Base-by-base conservation (phyloP, 1,140 invertebrate species). In the Dreissena rostriformis region DNA sequence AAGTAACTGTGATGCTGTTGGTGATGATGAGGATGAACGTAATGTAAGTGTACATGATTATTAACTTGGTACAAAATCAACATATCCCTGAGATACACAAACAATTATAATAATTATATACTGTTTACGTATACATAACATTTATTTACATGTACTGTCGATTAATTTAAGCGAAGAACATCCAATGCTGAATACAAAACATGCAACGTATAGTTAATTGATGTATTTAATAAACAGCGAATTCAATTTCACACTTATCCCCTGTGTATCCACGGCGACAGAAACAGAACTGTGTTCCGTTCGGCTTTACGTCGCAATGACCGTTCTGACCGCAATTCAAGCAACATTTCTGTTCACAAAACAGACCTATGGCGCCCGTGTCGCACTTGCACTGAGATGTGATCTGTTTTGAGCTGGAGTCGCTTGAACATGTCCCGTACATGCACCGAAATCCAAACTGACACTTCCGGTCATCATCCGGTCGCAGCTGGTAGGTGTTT, bases 261-360 rank as follows among this genome's bases (percentile, higher is more conserved):
- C 77, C 77, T 15, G 29, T 61, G 71, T 57, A 80, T n/a, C 77
- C 77, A 53, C 29, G 29, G 14, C 77, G 52, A 49, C 77, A 80
- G 10, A 28, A n/a, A 55, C 77, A 80, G 53, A 52, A 71, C 51
- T 19, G 22, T 29, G 52, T 70, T 12, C 68, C 67, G 19, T 72
- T 68, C n/a, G 52, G n/a, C 14, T 29, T 53, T 24, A 80, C 61
- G 0, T 14, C 55, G 51, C 77, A 80, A n/a, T n/a, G 51, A 61
- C 77, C 77, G 63, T 80, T 80, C 0, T 29, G 53, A 7, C 77
- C 77, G 63, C 77, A 80, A n/a, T 80, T 55, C 24, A 80, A 52
- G 61, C 77, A 80, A 63, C 77, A 80, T 71, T 72, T 80, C 19
- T 68, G 10, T 49, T 80, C 67, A 51, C 77, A 80, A 17, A 80